Conservation (phyloP, 2,888 invertebrate genomes). For the Steinernema scapterisci region DNA sequence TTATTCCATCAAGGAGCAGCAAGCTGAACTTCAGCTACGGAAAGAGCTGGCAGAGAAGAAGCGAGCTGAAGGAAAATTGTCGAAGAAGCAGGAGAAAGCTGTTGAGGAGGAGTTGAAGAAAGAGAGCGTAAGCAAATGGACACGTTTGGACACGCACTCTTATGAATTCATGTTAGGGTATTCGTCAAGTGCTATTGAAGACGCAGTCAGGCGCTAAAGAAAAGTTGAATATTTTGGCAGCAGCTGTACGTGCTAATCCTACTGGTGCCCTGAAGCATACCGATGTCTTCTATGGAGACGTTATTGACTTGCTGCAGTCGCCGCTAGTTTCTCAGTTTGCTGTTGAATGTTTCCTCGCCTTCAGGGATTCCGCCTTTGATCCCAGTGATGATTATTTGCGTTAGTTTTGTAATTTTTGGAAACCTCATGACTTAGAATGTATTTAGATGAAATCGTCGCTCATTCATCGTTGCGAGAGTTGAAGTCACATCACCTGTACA, state of each 20-base stretch:
- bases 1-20: slow-evolving; percentile 92
- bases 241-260: not conserved
- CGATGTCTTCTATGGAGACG: slow-evolving; percentile 42
- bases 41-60: slow-evolving; percentile 88
- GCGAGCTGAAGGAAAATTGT: slow-evolving; percentile 70
- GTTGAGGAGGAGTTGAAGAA: slow-evolving; percentile 84
- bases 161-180: slow-evolving; percentile 69
- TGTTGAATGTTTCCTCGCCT: slow-evolving; percentile 54
- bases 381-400: slow-evolving; percentile 57
- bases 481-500: slow-evolving; percentile 47
- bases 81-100: slow-evolving; percentile 89
- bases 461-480: slow-evolving; percentile 54
- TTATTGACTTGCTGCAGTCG: slow-evolving; percentile 54
- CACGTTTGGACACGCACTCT: not conserved
- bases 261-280: slow-evolving; percentile 42
- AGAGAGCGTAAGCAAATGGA: slow-evolving; percentile 75
- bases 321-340: slow-evolving; percentile 50
- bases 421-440: too few relatives aligned
- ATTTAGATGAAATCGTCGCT: slow-evolving; percentile 55
- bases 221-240: not conserved
- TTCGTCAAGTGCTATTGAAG: slow-evolving; percentile 75
- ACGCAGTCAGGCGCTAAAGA: not conserved
- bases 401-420: slow-evolving; percentile 36
- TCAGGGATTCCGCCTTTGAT: slow-evolving; percentile 60
- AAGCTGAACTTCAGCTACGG: slow-evolving; percentile 87